phyloP scores from a whole-genome alignment of 1,140 invertebrate genomes.

The Asobara japonica region DNA sequence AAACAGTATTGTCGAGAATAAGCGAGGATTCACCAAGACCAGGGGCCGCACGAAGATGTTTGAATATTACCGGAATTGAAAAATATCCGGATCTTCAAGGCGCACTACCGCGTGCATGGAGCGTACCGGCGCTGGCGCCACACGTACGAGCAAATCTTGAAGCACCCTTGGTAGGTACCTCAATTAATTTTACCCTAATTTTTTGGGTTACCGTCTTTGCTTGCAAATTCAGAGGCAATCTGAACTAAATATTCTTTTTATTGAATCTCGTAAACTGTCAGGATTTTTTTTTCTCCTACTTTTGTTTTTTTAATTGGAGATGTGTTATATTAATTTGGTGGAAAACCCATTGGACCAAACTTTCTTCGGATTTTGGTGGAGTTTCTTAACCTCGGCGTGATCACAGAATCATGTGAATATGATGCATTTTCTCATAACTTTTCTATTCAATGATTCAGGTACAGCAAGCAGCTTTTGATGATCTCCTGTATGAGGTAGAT shows the following conservation, averaged over 20 bases:
- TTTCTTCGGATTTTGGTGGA: too few relatives aligned
- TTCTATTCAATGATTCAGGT: conserved; percentile 62
- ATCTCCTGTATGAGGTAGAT: conserved; percentile 83
- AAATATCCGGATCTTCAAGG: conserved; percentile 76
- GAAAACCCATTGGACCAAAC: too few relatives aligned
- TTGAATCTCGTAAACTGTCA: too few relatives aligned
- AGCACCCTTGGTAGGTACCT: conserved; percentile 68
- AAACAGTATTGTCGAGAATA: conserved; percentile 68
- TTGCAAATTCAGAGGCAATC: neutral
- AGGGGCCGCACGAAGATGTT: conserved; percentile 61
- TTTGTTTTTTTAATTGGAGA: neutral
- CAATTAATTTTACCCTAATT: neutral
- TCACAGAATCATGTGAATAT: too few relatives aligned
- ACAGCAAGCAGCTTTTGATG: conserved; percentile 87
- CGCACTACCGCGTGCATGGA: conserved; percentile 79
- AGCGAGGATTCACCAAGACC: conserved; percentile 68
- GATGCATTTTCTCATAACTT: neutral
- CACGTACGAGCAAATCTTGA: conserved; percentile 68
- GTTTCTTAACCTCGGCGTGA: too few relatives aligned
- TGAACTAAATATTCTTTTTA: neutral
- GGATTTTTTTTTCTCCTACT: neutral
- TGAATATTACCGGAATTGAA: conserved; percentile 76
- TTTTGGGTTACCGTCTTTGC: too few relatives aligned
- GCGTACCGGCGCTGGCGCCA: conserved; percentile 72
- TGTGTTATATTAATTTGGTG: too few relatives aligned